Base-by-base conservation (phyloP, 1,140 invertebrate genomes). In the Platorchestia sp. region DNA sequence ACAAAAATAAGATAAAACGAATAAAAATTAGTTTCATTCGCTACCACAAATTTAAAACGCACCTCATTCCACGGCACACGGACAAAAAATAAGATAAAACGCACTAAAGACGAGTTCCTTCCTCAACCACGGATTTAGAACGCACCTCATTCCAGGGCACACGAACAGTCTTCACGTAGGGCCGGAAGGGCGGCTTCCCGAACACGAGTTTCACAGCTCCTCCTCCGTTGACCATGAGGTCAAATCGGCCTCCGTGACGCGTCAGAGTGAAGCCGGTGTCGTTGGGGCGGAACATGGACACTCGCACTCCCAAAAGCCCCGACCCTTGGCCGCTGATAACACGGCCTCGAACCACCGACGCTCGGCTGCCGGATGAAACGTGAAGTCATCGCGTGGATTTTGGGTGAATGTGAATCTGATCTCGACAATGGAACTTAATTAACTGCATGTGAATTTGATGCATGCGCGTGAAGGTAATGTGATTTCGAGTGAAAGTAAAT, bases 181-280 rank as follows among this genome's bases (percentile, higher is more conserved):
- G 98, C 95, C 98, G 98, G 97, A 99, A 99, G 0, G 99, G 99
- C 75, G 98, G 98, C 95, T 99, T 98, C 95, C 99, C 99, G 97
- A 99, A 99, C 97, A 99, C 98, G 36, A 99, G 97, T 0, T 98
- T 99, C 0, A 99, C 99, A 0, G 99, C 99, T 0, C 99, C 99
- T 16, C 99, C 99, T 16, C 99, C 99, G 97, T 99, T 99, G 40
- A 99, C 99, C 96, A 99, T 98, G 10, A 99, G 98, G 97, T 99
- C 99, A 97, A 99, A 99, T 98, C 99, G 99, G 87, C 98, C 98
- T 96, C 99, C 98, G 96, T 97, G 97, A 53, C 97, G 96, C 5
- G 99, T 99, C 40, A 99, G 97, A 0, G 99, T 99, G 97, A 99
- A 99, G 0, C 99, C 99, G 45, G 96, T 96, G 96, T 97, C 96